Conservation (phyloP, 2,888 invertebrate genomes). For the Spicauda simplicius region DNA sequence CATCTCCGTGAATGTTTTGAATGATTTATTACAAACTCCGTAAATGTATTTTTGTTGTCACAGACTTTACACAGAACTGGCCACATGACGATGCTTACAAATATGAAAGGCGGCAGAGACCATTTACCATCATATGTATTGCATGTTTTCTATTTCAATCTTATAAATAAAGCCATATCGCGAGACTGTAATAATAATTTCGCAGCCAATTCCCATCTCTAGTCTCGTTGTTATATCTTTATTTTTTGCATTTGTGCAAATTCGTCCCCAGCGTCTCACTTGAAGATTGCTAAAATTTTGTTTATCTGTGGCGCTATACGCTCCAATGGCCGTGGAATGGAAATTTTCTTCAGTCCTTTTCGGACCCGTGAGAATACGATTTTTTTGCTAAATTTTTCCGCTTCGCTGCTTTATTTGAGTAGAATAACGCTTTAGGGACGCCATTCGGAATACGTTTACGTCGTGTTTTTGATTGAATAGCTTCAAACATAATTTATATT, state of each 20-base stretch:
- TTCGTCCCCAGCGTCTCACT: slow-evolving; percentile 21
- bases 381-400: slow-evolving; percentile 23
- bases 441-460: slow-evolving; percentile 12
- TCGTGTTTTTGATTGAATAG: slow-evolving; percentile 8
- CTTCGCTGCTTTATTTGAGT: slow-evolving; percentile 17
- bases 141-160: too few relatives aligned
- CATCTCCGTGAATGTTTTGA: too few relatives aligned
- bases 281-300: slow-evolving; percentile 26
- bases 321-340: slow-evolving; percentile 11
- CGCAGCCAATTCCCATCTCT: slow-evolving; percentile 4
- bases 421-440: slow-evolving; percentile 25
- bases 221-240: slow-evolving; percentile 12
- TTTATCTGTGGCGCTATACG: slow-evolving; percentile 25
- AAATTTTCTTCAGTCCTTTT: slow-evolving; percentile 21
- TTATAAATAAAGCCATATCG: neutral
- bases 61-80: too few relatives aligned
- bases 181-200: slow-evolving; percentile 1
- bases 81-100: too few relatives aligned
- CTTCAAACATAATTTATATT: too few relatives aligned
- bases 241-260: slow-evolving; percentile 26
- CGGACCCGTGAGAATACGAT: slow-evolving; percentile 15
- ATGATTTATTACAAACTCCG: too few relatives aligned
- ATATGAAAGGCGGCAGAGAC: too few relatives aligned
- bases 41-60: too few relatives aligned
- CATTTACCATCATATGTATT: too few relatives aligned